Base-by-base conservation (phyloP, 1,140 invertebrate genomes). In the Bicyclus anynana region DNA sequence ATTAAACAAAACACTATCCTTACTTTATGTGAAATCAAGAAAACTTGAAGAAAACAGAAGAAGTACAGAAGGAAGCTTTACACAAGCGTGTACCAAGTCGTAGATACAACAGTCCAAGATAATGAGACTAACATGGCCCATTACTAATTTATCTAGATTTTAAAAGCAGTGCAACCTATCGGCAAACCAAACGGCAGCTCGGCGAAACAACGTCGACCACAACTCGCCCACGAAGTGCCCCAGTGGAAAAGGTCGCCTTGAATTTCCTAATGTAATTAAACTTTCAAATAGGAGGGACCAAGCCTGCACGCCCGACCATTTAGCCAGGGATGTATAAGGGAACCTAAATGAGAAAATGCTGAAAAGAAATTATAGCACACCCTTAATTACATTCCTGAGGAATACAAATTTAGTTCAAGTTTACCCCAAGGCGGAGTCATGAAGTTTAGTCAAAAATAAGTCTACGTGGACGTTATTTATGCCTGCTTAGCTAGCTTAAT, bases 201-300 rank as follows among this genome's bases (percentile, higher is more conserved):
- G 20, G 20, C 40, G 40, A 44, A 18, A 20, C 16, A 44, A 44
- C 40, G 5, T 12, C 29, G 2, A 33, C 40, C 40, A 44, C 40
- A 44, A 6, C 18, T 20, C 44, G 44, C 20, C 44, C 23, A 47
- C 20, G 14, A n/a, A 14, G 21, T 38, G 37, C 44, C 13, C 13
- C 35, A 53, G 46, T 23, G 47, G 50, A 53, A 62, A 57, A 54
- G 58, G 46, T 60, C 51, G 46, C 21, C 44, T 51, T 53, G 60
- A 63, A 63, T 58, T 63, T 58, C 27, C 54, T 54, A 50, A 35
- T 53, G 38, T 63, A 63, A 63, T 63, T 58, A 63, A 63, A 63
- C 50, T 53, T 63, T 49, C 46, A 44, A 33, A 44, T 51, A 27
- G 35, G 44, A 16, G 26, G 55, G 26, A 16, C n/a, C 35, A 29